Percentiles rank a stretch among this genome's conserved stretches.
Conservation (phyloP, 2,113 vertebrate species). For the Pycnonotus jocosus region DNA sequence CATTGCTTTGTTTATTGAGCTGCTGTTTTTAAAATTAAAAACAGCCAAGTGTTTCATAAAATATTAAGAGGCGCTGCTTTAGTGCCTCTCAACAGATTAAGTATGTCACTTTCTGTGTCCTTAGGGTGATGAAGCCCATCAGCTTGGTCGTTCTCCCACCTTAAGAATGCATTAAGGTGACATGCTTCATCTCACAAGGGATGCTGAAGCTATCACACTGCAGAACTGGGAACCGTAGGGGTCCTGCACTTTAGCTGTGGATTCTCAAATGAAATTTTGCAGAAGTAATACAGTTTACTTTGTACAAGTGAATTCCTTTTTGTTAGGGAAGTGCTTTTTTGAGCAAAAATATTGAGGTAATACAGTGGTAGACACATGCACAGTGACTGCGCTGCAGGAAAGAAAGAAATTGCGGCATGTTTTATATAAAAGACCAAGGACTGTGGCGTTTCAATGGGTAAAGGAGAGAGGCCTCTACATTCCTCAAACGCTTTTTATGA, state of each 20-base stretch:
- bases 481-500: conserved; percentile 1
- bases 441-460: not conserved
- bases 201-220: conserved; percentile 17
- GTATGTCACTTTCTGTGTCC: conserved; percentile 4
- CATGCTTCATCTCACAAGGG: conserved; percentile 37
- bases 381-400: conserved; percentile 22
- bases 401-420: not conserved
- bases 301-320: conserved; percentile 25
- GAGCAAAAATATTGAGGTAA: conserved; percentile 24
- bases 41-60: conserved; percentile 28
- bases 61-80: conserved; percentile 35
- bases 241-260: conserved; percentile 31
- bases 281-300: conserved; percentile 29
- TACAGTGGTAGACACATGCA: conserved; percentile 1
- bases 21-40: conserved; percentile 47
- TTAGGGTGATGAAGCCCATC: conserved; percentile 28
- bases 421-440: not conserved
- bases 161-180: conserved; percentile 46
- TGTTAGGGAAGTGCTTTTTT: not conserved
- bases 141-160: conserved; percentile 19
- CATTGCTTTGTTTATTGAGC: not conserved
- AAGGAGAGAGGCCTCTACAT: not conserved
- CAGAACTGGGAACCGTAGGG: conserved; percentile 28
- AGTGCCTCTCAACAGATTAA: conserved; percentile 41
- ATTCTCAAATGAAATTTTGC: conserved; percentile 49